These are phyloP conservation scores for Siniperca undulata DNA, from an alignment of 2,797 vertebrate genomes.

Conservation along the genomic window DNA sequence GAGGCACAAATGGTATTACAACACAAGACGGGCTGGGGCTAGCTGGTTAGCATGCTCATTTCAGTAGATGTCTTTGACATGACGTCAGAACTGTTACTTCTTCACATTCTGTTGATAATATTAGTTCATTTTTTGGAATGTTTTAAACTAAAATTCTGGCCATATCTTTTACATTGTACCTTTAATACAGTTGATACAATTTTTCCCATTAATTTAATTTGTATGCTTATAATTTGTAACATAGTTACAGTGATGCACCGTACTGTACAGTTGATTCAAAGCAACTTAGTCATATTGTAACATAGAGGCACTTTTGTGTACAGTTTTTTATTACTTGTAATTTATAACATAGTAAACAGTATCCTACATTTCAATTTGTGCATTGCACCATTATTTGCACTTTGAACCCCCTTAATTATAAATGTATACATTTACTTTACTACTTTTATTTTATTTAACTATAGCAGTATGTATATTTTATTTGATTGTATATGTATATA, in stretches of 20 bases:
- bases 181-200: background rate
- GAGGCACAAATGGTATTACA: too few species aligned
- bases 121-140: too few species aligned
- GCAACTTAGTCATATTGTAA: background rate
- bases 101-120: too few species aligned
- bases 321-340: background rate
- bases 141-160: too few species aligned
- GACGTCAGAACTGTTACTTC: too few species aligned
- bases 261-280: background rate
- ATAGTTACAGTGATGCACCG: background rate
- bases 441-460: background rate
- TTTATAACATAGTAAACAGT: background rate
- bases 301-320: background rate
- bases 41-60: too few species aligned
- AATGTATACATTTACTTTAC: background rate
- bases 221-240: background rate
- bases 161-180: too few species aligned
- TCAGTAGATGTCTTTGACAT: too few species aligned
- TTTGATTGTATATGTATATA: constrained; percentile 6
- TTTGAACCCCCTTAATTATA: background rate
- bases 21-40: too few species aligned
- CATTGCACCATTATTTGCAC: background rate
- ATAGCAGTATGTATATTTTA: constrained; percentile 1
- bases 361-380: background rate
- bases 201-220: background rate